A percentile compares a stretch with the other conserved stretches of the same genome.
Conservation (phyloP, 2,113 vertebrate species). For the Solea senegalensis region DNA sequence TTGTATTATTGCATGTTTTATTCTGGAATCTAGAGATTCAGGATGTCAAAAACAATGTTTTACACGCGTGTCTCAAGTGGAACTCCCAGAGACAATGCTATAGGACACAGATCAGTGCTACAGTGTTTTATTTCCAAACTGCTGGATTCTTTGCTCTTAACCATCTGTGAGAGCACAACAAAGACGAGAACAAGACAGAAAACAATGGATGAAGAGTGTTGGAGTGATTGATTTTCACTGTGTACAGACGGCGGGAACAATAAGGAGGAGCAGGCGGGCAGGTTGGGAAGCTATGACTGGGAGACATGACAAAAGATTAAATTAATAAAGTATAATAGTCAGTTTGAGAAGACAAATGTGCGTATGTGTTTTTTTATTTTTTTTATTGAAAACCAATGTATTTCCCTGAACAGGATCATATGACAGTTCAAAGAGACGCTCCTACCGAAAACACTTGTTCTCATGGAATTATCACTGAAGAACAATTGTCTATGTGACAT, state of each 20-base stretch:
- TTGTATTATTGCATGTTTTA: background rate
- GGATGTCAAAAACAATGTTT: constrained; percentile 1
- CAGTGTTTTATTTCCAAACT: constrained; percentile 3
- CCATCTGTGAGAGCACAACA: constrained; percentile 14
- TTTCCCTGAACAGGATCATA: constrained; percentile 18
- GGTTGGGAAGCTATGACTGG: constrained; percentile 17
- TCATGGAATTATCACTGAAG: constrained; percentile 19
- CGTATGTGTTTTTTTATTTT: constrained; percentile 2
- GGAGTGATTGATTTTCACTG: constrained; percentile 35
- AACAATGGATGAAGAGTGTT: background rate
- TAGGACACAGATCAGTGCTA: background rate
- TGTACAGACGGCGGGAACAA: constrained; percentile 58
- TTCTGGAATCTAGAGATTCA: background rate
- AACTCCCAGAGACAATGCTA: constrained; percentile 1
- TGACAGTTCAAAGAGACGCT: constrained; percentile 47
- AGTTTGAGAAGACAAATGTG: constrained; percentile 34
- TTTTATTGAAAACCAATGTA: background rate
- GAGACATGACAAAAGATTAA: constrained; percentile 52
- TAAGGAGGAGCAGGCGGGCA: constrained; percentile 36
- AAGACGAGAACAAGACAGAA: constrained; percentile 14
- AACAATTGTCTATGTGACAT: constrained; percentile 22
- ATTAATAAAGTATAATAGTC: constrained; percentile 48
- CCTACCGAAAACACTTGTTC: constrained; percentile 41
- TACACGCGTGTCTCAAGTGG: background rate
- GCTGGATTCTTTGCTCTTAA: background rate